These are phyloP conservation scores for Centropus unirufus DNA, from an alignment of 2,113 vertebrate species.

Conservation along the genomic window DNA sequence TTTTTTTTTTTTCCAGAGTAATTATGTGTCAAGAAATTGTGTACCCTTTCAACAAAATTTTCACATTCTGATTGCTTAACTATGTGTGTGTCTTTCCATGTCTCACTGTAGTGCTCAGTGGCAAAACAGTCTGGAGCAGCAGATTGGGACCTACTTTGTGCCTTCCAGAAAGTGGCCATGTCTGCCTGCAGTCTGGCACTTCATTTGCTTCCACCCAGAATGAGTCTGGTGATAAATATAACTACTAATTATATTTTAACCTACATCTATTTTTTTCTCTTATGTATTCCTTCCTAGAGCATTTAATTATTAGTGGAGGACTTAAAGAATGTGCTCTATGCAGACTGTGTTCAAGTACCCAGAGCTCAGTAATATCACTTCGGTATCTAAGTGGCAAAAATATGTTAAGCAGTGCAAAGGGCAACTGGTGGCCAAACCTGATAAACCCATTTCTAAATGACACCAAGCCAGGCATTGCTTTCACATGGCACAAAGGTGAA, in stretches of 20 bases:
- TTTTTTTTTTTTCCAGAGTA: not conserved
- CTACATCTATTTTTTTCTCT: not conserved
- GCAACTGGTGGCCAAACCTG: not conserved
- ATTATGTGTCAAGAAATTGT: not conserved
- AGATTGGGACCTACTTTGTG: constrained; percentile 31
- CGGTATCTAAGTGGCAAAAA: not conserved
- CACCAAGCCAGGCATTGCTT: not conserved
- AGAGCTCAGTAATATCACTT: not conserved
- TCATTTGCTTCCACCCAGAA: not conserved
- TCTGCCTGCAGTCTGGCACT: constrained; percentile 49
- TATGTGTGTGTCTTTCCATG: not conserved
- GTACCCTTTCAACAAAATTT: not conserved
- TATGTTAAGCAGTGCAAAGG: not conserved
- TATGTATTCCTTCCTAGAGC: not conserved
- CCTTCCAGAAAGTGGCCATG: constrained; percentile 12
- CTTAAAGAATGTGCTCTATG: not conserved
- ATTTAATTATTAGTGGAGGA: not conserved
- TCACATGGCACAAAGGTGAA: not conserved
- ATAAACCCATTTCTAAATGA: not conserved
- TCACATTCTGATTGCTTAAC: not conserved
- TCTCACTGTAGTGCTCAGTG: not conserved
- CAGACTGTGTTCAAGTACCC: not conserved
- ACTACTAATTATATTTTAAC: constrained; percentile 56
- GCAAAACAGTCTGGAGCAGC: constrained; percentile 49
- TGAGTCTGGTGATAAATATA: constrained; percentile 40